Conservation (phyloP, 2,888 invertebrate species). For the Pycnomerus fuliginosus region DNA sequence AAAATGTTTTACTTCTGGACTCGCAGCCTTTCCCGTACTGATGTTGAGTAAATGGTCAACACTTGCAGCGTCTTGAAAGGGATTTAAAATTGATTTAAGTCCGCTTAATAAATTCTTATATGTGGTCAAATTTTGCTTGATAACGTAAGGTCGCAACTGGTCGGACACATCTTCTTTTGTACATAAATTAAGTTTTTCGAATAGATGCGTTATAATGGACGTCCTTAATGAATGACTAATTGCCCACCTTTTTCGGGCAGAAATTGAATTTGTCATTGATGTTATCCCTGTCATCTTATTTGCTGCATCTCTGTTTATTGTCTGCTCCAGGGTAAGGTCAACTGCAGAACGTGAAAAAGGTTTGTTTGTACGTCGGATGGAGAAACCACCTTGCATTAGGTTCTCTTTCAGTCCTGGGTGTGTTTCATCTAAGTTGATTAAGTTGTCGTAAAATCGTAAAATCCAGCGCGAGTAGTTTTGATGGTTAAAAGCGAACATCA, state of each 20-base stretch:
- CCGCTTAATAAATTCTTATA: neutral
- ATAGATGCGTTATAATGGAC: slow-evolving; percentile 29
- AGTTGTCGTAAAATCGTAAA: neutral
- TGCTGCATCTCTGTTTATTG: slow-evolving; percentile 36
- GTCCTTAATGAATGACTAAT: slow-evolving; percentile 29
- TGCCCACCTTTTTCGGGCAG: slow-evolving; percentile 35
- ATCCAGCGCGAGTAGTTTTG: neutral
- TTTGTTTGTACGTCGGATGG: slow-evolving; percentile 29
- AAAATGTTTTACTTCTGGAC: slow-evolving; percentile 36
- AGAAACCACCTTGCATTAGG: slow-evolving; percentile 29
- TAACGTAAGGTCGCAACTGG: neutral
- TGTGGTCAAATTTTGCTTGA: neutral
- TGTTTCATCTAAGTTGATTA: slow-evolving; percentile 18
- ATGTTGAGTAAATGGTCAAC: neutral
- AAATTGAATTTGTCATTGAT: slow-evolving; percentile 31
- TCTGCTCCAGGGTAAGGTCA: slow-evolving; percentile 33
- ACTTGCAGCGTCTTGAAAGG: neutral
- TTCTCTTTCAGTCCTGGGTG: slow-evolving; percentile 27
- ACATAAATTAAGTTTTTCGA: neutral
- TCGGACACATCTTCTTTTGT: neutral
- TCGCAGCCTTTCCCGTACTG: slow-evolving; percentile 36
- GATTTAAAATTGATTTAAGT: too few species aligned
- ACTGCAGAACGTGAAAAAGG: slow-evolving; percentile 30
- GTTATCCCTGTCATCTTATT: slow-evolving; percentile 29
- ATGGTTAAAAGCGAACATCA: neutral